Percentiles rank a stretch among this genome's conserved stretches.
Conservation (phyloP, 2,113 vertebrate genomes). For the Dasypus novemcinctus region DNA sequence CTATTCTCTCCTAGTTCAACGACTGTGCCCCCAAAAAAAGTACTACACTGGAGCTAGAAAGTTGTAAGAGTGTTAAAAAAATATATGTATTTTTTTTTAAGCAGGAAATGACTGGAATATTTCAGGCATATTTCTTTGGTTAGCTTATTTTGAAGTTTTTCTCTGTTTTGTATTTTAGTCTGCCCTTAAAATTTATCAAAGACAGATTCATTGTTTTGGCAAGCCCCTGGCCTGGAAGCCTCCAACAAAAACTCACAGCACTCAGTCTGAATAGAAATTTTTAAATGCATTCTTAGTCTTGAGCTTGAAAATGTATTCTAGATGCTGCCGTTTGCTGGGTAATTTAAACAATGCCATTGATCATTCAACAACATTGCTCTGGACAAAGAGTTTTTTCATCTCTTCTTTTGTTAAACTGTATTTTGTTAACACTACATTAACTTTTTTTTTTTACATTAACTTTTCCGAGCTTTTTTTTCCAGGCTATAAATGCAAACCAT, state of each 20-base stretch:
- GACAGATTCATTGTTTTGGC: constrained; percentile 76
- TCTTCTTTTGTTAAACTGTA: neutral
- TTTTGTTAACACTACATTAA: neutral
- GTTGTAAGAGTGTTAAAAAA: constrained; percentile 2
- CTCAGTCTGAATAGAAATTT: constrained; percentile 42
- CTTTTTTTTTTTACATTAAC: neutral
- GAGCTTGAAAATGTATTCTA: constrained; percentile 47
- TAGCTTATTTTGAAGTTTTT: constrained; percentile 79
- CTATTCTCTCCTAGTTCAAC: neutral
- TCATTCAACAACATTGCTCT: neutral
- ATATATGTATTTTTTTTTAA: constrained; percentile 49
- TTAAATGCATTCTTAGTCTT: constrained; percentile 32
- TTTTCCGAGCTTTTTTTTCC: neutral
- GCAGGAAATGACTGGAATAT: constrained; percentile 78
- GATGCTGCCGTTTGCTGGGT: constrained; percentile 22
- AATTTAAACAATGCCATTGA: constrained; percentile 7
- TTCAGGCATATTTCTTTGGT: constrained; percentile 81
- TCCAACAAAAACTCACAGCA: constrained; percentile 66
- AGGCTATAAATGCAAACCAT: neutral
- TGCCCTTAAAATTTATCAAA: constrained; percentile 75
- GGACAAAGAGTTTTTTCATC: constrained; percentile 19
- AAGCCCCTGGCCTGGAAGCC: constrained; percentile 67
- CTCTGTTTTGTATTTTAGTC: constrained; percentile 69
- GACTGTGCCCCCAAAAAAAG: neutral
- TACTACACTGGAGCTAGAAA: neutral